A percentile compares a stretch with the other conserved stretches of the same genome.
These are phyloP conservation scores for Drosophila asahinai DNA, from an alignment of 1,140 invertebrate species.

Conservation along the genomic window DNA sequence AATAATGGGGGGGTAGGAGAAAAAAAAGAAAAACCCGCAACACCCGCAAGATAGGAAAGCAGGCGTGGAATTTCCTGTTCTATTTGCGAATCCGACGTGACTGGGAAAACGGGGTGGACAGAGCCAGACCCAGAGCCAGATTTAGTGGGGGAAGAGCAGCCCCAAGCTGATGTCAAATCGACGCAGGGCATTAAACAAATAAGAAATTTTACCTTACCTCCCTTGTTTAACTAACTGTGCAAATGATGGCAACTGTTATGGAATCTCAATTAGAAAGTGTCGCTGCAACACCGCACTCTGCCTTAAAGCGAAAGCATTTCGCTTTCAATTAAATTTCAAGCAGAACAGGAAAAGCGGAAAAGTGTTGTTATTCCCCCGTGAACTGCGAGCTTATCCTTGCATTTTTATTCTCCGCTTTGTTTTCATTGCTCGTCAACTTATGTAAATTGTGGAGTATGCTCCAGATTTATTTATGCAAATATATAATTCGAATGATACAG, in stretches of 20 bases:
- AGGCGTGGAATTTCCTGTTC: slow-evolving; percentile 62
- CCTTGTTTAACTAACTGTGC: slow-evolving; percentile 78
- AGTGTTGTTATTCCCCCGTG: background rate
- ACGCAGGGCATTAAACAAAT: slow-evolving; percentile 69
- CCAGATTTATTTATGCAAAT: slow-evolving; percentile 44
- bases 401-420: slow-evolving; percentile 14
- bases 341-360: background rate
- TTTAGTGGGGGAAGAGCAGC: too few relatives aligned
- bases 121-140: background rate
- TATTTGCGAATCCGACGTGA: slow-evolving; percentile 73
- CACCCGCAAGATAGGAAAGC: slow-evolving; percentile 13
- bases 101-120: slow-evolving; percentile 35
- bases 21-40: slow-evolving; percentile 15
- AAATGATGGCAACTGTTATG: slow-evolving; percentile 57
- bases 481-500: slow-evolving; percentile 21
- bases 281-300: slow-evolving; percentile 25
- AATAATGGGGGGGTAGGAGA: background rate
- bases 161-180: slow-evolving; percentile 46
- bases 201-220: slow-evolving; percentile 47
- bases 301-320: background rate
- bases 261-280: slow-evolving; percentile 74
- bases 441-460: slow-evolving; percentile 20
- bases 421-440: slow-evolving; percentile 32
- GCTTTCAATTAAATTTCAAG: slow-evolving; percentile 49
- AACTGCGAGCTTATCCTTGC: background rate